Evolutionary conservation across 1,140 invertebrate genomes (phyloP).

Genomic region (Ips nitidus): DNA sequence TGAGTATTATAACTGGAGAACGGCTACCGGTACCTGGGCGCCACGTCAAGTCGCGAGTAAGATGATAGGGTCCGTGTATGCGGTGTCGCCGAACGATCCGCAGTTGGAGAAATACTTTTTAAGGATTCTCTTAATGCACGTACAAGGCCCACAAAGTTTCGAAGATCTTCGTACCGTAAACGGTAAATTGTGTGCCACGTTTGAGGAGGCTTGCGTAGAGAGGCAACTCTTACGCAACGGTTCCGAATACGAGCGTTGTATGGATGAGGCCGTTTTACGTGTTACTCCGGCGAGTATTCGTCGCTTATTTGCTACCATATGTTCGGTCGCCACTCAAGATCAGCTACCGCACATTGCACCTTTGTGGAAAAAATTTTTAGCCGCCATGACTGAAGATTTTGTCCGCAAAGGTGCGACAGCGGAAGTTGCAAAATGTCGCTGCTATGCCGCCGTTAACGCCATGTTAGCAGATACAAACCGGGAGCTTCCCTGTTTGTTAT

Average conservation of each 20-base stretch:
- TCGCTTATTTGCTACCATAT: background rate
- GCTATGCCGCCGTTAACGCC: too few species aligned
- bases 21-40: too few species aligned
- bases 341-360: too few species aligned
- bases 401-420: too few species aligned
- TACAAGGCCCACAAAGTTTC: constrained; percentile 11
- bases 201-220: background rate
- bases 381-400: too few species aligned
- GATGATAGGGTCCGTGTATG: background rate
- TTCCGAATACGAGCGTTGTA: background rate
- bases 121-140: constrained; percentile 6
- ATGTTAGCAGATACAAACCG: too few species aligned
- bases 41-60: too few species aligned
- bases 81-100: constrained; percentile 5
- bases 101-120: constrained; percentile 16
- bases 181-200: background rate
- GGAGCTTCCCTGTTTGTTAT: too few species aligned
- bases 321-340: too few species aligned
- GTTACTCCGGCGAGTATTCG: background rate
- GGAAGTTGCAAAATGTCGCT: too few species aligned
- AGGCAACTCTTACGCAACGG: background rate
- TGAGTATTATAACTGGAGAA: too few species aligned
- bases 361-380: too few species aligned
- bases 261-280: background rate
- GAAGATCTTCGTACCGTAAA: constrained; percentile 6